Percentiles rank a stretch among this genome's conserved stretches.
Conservation (phyloP, 2,888 invertebrate species). For the Cactoblastis cactorum region DNA sequence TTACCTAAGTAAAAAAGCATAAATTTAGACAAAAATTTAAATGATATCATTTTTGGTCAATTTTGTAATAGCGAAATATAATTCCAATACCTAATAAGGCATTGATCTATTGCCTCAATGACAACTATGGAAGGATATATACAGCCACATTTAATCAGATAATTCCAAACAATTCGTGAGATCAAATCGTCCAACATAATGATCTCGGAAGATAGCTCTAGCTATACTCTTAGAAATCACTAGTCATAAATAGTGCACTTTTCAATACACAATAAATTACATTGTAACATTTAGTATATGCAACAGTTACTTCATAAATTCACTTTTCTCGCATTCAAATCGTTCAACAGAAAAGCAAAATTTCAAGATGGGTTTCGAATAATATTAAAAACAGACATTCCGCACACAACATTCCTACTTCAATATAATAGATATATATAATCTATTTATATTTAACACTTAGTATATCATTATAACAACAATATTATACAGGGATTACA, state of each 20-base stretch:
- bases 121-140: constrained; percentile 40
- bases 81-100: constrained; percentile 53
- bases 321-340: constrained; percentile 28
- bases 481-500: constrained; percentile 47
- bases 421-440: constrained; percentile 54
- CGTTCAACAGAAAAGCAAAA: constrained; percentile 35
- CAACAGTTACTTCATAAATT: constrained; percentile 33
- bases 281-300: constrained; percentile 39
- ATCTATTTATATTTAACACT: constrained; percentile 69
- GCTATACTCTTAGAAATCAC: constrained; percentile 26
- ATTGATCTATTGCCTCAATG: constrained; percentile 52
- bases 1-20: constrained; percentile 58
- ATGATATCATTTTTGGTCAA: constrained; percentile 56
- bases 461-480: constrained; percentile 57
- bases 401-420: constrained; percentile 50
- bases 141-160: constrained; percentile 33
- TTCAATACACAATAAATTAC: constrained; percentile 34
- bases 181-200: constrained; percentile 58
- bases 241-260: constrained; percentile 35
- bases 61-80: constrained; percentile 46
- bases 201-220: constrained; percentile 36
- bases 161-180: constrained; percentile 53
- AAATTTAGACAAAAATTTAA: constrained; percentile 50
- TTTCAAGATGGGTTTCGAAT: constrained; percentile 53
- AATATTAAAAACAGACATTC: constrained; percentile 72